A percentile compares a stretch with the other conserved stretches of the same genome.
These are phyloP conservation scores for Arion vulgaris DNA, from an alignment of 1,140 invertebrate genomes.

Conservation along the genomic window DNA sequence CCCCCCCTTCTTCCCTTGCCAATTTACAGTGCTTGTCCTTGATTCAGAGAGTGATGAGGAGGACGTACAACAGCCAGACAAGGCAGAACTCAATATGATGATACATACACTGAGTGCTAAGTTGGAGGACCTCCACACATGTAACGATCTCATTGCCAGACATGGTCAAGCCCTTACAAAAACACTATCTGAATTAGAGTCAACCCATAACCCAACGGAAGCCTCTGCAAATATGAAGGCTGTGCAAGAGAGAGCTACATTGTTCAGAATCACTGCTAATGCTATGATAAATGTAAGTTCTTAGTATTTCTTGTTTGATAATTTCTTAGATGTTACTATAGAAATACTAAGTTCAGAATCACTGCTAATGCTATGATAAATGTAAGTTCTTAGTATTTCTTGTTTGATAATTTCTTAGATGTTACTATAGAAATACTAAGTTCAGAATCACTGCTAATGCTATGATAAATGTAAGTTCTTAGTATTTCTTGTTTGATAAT, in stretches of 20 bases:
- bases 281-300: conserved; percentile 94
- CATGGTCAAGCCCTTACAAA: conserved; percentile 88
- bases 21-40: conserved; percentile 40
- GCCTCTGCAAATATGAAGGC: conserved; percentile 80
- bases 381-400: no score
- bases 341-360: no score
- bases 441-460: no score
- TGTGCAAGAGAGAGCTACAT: conserved; percentile 89
- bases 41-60: conserved; percentile 82
- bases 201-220: conserved; percentile 77
- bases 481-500: no score
- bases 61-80: conserved; percentile 72
- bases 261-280: conserved; percentile 94
- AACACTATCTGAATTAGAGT: conserved; percentile 87
- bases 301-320: no score
- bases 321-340: no score
- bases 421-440: no score
- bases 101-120: conserved; percentile 78
- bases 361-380: no score
- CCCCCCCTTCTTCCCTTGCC: background rate
- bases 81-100: conserved; percentile 76
- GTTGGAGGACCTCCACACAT: conserved; percentile 90
- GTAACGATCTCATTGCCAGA: conserved; percentile 90
- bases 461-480: no score
- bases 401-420: no score